Evolutionary conservation across 2,888 invertebrate species (phyloP).

Genomic region (Phaedon cochleariae): DNA sequence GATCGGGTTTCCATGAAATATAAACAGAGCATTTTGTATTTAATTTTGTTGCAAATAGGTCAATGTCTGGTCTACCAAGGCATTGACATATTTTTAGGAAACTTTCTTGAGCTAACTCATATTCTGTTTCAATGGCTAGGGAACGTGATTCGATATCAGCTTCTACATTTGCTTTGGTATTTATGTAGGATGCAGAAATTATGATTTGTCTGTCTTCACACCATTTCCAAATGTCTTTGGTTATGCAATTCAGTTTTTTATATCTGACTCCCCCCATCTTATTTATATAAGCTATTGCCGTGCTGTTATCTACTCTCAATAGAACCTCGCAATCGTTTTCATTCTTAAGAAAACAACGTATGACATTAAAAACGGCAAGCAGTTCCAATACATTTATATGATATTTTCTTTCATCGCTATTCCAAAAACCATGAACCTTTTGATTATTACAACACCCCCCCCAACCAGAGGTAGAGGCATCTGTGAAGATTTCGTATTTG

Average conservation of each 20-base stretch:
- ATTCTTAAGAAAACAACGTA: not conserved
- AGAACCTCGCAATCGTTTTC: not conserved
- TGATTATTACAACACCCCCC: not conserved
- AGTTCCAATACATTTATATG: not conserved
- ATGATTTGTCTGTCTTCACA: constrained; percentile 10
- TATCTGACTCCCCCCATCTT: constrained; percentile 5
- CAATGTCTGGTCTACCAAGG: constrained; percentile 16
- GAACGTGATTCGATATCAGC: not conserved
- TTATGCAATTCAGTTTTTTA: not conserved
- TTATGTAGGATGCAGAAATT: constrained; percentile 5
- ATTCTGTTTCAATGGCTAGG: constrained; percentile 13
- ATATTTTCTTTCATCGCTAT: too few relatives aligned
- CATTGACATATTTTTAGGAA: not conserved
- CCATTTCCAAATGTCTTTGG: constrained; percentile 5
- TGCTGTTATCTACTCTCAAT: constrained; percentile 9
- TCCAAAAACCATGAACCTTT: not conserved
- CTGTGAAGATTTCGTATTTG: not conserved
- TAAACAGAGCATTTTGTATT: constrained; percentile 16
- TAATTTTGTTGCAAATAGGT: constrained; percentile 7
- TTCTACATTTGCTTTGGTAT: not conserved
- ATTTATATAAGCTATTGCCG: constrained; percentile 13
- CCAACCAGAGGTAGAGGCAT: not conserved
- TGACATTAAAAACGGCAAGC: not conserved
- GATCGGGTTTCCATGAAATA: constrained; percentile 16
- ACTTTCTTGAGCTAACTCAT: not conserved